Evolutionary conservation across 23 tunicate genomes (phyloP), one percentile per base, ranked within the genome.

Genomic region (Trididemnum clinides): DNA sequence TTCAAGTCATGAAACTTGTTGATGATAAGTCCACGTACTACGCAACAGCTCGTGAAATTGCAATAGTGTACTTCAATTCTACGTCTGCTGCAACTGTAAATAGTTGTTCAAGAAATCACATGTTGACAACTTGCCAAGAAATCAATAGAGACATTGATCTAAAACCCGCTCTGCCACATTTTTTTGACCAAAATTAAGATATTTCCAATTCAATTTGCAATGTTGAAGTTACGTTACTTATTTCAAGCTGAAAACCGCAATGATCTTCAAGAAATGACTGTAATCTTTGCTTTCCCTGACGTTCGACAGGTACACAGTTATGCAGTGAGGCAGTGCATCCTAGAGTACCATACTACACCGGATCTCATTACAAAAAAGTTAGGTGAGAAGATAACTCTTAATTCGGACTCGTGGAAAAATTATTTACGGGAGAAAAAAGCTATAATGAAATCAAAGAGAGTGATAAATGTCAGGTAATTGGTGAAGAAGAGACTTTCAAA

Each of bases 291-390:
- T 21, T 86, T 86, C 27, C 51, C 85, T 5, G 84, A 86, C 34
- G 58, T 23, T 7, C 37, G 64, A 12, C 39, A 75, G 25, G 19
- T 30, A 35, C 57, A 75, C 33, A 35, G 75, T 32, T 86, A 86
- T 79, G 66, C 79, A 2, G 12, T 86, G 51, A 78, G 90, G 27
- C 62, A 86, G 50, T 86, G 90, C 50, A 30, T 86, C 36, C 31
- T 78, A 28, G 79, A 86, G 33, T 78, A 39, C 34, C 32, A n/a
- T 1, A 18, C 5, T n/a, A 64, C 78, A 6, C 81, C 81, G 15
- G 51, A 38, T 1, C 15, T 33, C 21, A 7, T 35, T 4, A 71
- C 82, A 1, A 21, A 83, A 25, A 30, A 19, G 2, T 32, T 37
- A 7, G 84, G 78, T 63, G 64, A 36, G 4, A 77, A 78, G 15